These are phyloP conservation scores for Carterocephalus palaemon DNA, from an alignment of 2,888 invertebrate genomes.

Conservation along the genomic window DNA sequence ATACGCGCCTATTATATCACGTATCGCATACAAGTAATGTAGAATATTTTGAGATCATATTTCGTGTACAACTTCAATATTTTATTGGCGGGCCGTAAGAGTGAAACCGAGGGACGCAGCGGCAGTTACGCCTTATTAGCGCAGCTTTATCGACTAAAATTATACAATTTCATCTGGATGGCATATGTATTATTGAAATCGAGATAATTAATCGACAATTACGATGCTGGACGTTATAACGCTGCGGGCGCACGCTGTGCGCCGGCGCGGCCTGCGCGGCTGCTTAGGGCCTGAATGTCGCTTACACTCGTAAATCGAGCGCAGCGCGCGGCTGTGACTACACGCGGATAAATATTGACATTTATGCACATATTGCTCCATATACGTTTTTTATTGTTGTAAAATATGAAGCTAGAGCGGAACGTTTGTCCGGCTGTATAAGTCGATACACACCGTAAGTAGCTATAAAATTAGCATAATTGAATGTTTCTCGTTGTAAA, in stretches of 20 bases:
- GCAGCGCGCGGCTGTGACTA: conserved; percentile 40
- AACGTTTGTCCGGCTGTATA: conserved; percentile 58
- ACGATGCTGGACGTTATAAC: conserved; percentile 72
- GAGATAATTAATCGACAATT: conserved; percentile 77
- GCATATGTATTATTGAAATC: conserved; percentile 74
- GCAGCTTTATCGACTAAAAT: conserved; percentile 62
- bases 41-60: conserved; percentile 51
- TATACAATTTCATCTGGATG: conserved; percentile 71
- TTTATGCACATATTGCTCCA: conserved; percentile 79
- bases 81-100: conserved; percentile 54
- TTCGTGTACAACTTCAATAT: conserved; percentile 51
- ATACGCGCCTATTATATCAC: conserved; percentile 40
- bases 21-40: conserved; percentile 50
- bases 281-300: conserved; percentile 56
- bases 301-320: conserved; percentile 61
- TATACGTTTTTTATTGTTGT: conserved; percentile 75
- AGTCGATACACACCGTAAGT: conserved; percentile 61
- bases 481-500: conserved; percentile 63
- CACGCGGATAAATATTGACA: conserved; percentile 68
- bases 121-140: conserved; percentile 69
- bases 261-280: conserved; percentile 40
- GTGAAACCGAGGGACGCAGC: conserved; percentile 51
- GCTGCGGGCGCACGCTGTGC: conserved; percentile 55
- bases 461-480: conserved; percentile 74
- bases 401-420: conserved; percentile 72